These are phyloP conservation scores for Aselliscus stoliczkanus DNA, from an alignment of 2,797 vertebrate genomes.

Conservation along the genomic window DNA sequence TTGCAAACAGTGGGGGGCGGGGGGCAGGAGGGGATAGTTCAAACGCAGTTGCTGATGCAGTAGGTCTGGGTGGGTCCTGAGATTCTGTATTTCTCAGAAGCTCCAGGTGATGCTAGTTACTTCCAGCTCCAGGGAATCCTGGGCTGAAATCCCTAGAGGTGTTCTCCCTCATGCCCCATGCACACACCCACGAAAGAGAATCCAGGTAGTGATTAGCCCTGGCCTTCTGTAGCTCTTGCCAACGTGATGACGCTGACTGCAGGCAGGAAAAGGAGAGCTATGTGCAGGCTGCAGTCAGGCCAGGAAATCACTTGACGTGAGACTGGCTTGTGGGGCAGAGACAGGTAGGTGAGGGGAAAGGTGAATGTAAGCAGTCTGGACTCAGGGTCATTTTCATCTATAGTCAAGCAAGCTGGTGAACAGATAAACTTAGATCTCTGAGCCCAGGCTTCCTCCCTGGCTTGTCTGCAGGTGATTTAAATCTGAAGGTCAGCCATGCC, in stretches of 20 bases:
- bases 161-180: rapidly evolving
- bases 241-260: neutral
- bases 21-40: too few species aligned
- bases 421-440: neutral
- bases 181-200: neutral
- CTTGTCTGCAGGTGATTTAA: neutral
- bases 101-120: neutral
- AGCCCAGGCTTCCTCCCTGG: too few species aligned
- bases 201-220: neutral
- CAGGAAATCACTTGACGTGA: rapidly evolving
- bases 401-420: neutral
- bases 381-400: neutral
- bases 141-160: neutral
- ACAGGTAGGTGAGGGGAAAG: rapidly evolving
- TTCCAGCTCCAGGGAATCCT: neutral
- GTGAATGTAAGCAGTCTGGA: neutral
- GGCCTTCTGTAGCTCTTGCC: neutral
- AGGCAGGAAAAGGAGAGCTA: neutral
- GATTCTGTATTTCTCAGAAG: neutral
- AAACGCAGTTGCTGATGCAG: neutral
- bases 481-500: neutral
- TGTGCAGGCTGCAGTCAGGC: neutral
- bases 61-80: neutral
- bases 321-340: neutral
- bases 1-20: neutral